These are phyloP conservation scores for Menidia menidia DNA, from an alignment of 2,797 vertebrate genomes.

Conservation along the genomic window DNA sequence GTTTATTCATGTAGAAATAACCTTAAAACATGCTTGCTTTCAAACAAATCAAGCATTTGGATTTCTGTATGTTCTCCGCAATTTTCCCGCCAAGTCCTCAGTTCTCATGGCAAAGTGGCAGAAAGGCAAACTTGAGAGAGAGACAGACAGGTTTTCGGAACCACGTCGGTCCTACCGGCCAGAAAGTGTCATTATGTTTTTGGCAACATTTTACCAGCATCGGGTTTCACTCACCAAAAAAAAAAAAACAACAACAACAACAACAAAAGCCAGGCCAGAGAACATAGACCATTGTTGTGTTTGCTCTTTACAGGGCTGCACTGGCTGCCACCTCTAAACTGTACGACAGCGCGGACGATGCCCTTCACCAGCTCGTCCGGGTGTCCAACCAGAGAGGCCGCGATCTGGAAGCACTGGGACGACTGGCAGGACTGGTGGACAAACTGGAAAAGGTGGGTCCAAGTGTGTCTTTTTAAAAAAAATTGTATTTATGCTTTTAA, in stretches of 20 bases:
- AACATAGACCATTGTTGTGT: not conserved
- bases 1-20: too few relatives aligned
- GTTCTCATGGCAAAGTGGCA: too few relatives aligned
- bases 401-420: constrained; percentile 82
- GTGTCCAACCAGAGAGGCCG: constrained; percentile 88
- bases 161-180: constrained; percentile 3
- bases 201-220: not conserved
- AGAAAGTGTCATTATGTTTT: not conserved
- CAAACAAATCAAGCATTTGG: too few relatives aligned
- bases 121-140: too few relatives aligned
- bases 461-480: too few relatives aligned
- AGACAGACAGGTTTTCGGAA: constrained; percentile 9
- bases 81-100: too few relatives aligned
- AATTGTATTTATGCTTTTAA: not conserved
- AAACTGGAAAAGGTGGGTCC: constrained; percentile 80
- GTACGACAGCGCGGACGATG: constrained; percentile 91
- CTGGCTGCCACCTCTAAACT: constrained; percentile 81
- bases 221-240: not conserved
- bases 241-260: not conserved
- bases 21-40: too few relatives aligned
- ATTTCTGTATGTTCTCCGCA: too few relatives aligned
- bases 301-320: constrained; percentile 69
- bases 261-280: too few relatives aligned
- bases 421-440: constrained; percentile 74
- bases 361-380: constrained; percentile 89